These are phyloP conservation scores for Wasmannia auropunctata DNA, from an alignment of 1,140 invertebrate genomes.

Conservation along the genomic window DNA sequence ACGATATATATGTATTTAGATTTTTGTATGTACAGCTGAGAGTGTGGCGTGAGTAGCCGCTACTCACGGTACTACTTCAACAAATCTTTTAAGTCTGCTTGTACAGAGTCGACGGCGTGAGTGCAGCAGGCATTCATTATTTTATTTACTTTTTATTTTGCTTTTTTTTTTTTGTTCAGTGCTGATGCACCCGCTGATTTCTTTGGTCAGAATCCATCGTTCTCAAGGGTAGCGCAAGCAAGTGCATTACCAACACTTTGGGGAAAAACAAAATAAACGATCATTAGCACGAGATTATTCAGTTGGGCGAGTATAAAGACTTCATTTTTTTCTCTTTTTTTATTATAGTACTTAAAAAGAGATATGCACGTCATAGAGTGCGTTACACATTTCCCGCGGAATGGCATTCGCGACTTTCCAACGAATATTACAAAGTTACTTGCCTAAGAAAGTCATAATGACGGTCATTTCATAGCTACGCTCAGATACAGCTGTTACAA, in stretches of 20 bases:
- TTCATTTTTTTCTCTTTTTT: constrained; percentile 48
- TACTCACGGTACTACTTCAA: constrained; percentile 83
- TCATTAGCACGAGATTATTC: constrained; percentile 69
- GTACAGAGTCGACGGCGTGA: constrained; percentile 80
- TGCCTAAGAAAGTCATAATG: not conserved
- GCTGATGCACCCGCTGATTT: constrained; percentile 79
- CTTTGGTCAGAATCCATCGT: constrained; percentile 82
- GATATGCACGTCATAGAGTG: constrained; percentile 13
- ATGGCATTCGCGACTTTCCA: not conserved
- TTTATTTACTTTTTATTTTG: constrained; percentile 82
- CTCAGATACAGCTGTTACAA: not conserved
- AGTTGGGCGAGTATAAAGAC: constrained; percentile 43
- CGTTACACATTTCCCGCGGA: not conserved
- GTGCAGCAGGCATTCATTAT: constrained; percentile 84
- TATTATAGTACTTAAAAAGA: constrained; percentile 39
- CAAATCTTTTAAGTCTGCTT: constrained; percentile 82
- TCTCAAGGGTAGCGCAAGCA: constrained; percentile 81
- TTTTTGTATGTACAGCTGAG: constrained; percentile 74
- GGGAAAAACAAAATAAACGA: constrained; percentile 75
- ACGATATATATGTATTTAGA: constrained; percentile 65
- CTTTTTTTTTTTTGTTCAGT: constrained; percentile 79
- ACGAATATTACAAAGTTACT: not conserved
- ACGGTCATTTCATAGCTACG: not conserved
- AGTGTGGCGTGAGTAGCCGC: constrained; percentile 79
- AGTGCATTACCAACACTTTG: constrained; percentile 83